A percentile compares a stretch with the other conserved stretches of the same genome.
Conservation (phyloP, 2,888 invertebrate species). For the Trissolcus brochymenae region DNA sequence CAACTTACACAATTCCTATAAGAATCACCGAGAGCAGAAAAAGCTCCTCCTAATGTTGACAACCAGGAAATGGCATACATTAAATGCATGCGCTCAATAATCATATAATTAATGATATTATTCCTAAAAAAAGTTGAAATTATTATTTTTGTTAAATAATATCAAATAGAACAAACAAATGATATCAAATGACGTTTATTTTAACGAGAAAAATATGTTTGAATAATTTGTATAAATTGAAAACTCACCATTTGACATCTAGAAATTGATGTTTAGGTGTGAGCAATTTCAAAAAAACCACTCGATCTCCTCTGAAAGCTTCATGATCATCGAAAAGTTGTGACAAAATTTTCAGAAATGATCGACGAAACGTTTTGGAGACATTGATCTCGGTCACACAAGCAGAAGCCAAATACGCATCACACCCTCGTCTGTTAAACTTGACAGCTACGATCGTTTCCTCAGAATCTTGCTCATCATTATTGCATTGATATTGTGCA, state of each 20-base stretch:
- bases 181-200: too few relatives aligned
- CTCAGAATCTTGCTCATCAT: not conserved
- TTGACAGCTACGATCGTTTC: slow-evolving; percentile 18
- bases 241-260: slow-evolving; percentile 83
- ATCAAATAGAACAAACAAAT: too few relatives aligned
- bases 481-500: not conserved
- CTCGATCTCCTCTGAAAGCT: slow-evolving; percentile 1
- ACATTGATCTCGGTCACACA: slow-evolving; percentile 61
- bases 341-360: slow-evolving; percentile 59
- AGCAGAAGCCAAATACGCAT: slow-evolving; percentile 67
- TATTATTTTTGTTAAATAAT: not conserved
- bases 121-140: slow-evolving; percentile 76
- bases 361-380: slow-evolving; percentile 64
- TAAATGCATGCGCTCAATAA: slow-evolving; percentile 84
- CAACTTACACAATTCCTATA: slow-evolving; percentile 84
- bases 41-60: slow-evolving; percentile 97
- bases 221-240: not conserved
- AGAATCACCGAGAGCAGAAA: slow-evolving; percentile 95
- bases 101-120: slow-evolving; percentile 76
- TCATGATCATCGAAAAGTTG: slow-evolving; percentile 20
- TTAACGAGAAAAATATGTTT: too few relatives aligned
- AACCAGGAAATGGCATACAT: slow-evolving; percentile 95
- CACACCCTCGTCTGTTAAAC: slow-evolving; percentile 63
- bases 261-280: slow-evolving; percentile 81
- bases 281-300: slow-evolving; percentile 77